Evolutionary conservation across 1,140 invertebrate species (phyloP), one percentile per base, ranked within the genome.

Genomic region (Ptiloglossa arizonensis): DNA sequence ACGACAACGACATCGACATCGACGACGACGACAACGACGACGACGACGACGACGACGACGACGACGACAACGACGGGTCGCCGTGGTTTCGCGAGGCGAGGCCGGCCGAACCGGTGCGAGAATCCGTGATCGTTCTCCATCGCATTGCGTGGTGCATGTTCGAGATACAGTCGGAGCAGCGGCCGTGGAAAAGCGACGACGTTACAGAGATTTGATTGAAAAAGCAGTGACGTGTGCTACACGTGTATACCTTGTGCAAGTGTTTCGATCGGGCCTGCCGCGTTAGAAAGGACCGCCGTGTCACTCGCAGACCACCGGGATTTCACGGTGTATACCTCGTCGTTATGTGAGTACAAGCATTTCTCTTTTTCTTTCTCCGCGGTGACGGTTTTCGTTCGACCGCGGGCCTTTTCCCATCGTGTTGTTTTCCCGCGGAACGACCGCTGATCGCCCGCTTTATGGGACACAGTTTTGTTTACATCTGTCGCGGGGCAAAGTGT

Each of bases 381-480:
- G 54, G 41, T 3, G 41, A 44, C 41, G 41, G 41, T 44, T 11
- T 27, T 11, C 11, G 24, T 29, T 15, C 27, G 2, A 15, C 13
- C 9, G 2, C 8, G 8, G 22, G 2, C 22, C 22, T 50, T 50
- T 50, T 32, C 1, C 8, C 15, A 19, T 2, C 6, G 59, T 41
- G 35, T 41, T 9, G 54, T 17, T 62, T 62, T 41, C 35, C 35
- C n/a, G 35, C 35, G n/a, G 5, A 13, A 17, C n/a, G 22, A 57
- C 29, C 13, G 52, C 9, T n/a, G 59, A 24, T n/a, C 17, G 11
- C 19, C 9, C 29, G 64, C 41, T 62, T 74, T 66, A 85, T 68
- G 63, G 62, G 48, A 27, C 80, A 69, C 79, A 74, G 76, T 81
- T 81, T 87, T 88, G 83, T 87, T 88, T 87, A 88, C 83, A 79